These are phyloP conservation scores for Nemurella pictetii DNA, from an alignment of 2,888 invertebrate species.

Conservation along the genomic window DNA sequence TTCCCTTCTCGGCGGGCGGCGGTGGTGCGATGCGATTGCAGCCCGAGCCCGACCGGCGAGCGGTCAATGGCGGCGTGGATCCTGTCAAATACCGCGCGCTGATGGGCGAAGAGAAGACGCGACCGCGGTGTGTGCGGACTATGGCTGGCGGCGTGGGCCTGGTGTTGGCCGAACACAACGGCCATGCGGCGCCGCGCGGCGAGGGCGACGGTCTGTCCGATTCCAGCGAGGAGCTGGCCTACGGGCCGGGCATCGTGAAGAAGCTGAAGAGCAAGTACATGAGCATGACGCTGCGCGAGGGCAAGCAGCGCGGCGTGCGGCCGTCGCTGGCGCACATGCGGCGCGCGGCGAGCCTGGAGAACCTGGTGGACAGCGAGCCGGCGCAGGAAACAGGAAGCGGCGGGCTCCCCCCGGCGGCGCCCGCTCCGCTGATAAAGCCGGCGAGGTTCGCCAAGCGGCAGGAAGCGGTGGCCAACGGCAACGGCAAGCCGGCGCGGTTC, in stretches of 20 bases:
- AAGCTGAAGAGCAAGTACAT: slow-evolving; percentile 84
- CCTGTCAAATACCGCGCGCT: slow-evolving; percentile 37
- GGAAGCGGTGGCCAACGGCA: slow-evolving; percentile 29
- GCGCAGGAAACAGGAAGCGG: slow-evolving; percentile 50
- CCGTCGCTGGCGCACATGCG: slow-evolving; percentile 70
- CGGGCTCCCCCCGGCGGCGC: not conserved
- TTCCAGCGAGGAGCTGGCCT: slow-evolving; percentile 77
- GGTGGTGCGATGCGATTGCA: not conserved
- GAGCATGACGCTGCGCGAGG: slow-evolving; percentile 79
- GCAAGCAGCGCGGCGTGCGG: slow-evolving; percentile 62
- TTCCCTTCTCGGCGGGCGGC: not conserved
- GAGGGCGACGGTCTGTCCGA: slow-evolving; percentile 56
- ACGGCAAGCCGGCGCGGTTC: slow-evolving; percentile 39
- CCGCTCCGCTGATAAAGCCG: slow-evolving; percentile 44
- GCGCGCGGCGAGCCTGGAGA: slow-evolving; percentile 82
- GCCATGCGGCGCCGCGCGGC: slow-evolving; percentile 40
- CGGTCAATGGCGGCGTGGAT: slow-evolving; percentile 25
- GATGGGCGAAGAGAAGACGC: slow-evolving; percentile 44
- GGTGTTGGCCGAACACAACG: slow-evolving; percentile 46
- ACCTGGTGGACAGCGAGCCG: slow-evolving; percentile 72
- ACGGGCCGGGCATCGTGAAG: slow-evolving; percentile 90
- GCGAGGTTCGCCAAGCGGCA: slow-evolving; percentile 34
- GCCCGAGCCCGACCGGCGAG: not conserved
- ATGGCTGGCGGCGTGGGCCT: slow-evolving; percentile 50
- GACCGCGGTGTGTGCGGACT: slow-evolving; percentile 43